Base-by-base conservation (phyloP, 2,113 vertebrate species). In the Ovibos moschatus region DNA sequence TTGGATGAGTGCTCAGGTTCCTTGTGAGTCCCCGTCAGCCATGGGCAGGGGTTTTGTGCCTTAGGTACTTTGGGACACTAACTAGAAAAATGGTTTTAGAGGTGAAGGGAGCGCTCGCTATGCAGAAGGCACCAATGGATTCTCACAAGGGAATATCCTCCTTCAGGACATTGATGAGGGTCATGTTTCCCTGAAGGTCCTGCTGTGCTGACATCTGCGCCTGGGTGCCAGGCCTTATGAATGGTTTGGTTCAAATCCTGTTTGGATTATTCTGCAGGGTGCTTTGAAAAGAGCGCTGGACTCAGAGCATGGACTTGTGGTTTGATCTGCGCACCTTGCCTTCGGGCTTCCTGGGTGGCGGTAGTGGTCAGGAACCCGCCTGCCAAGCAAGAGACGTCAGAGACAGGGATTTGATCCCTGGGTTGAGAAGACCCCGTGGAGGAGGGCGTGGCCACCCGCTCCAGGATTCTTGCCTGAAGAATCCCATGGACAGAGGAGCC, bases 21-120 rank as follows among this genome's bases (percentile, higher is more conserved):
- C 23, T 5, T 19, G 19, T 27, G 53, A 45, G 28, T 19, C 58
- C n/a, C 67, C 45, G 12, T 40, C n/a, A 0, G 23, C 85, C 62
- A 2, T 2, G 58, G 8, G 12, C 11, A 62, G 23, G 36, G 30
- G 4, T 8, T 43, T 57, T 57, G 3, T 36, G 47, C 40, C 15
- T 51, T 33, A n/a, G 55, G 36, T 78, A 3, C 55, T 21, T 17
- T 67, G 81, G 76, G n/a, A 45, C n/a, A 7, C 64, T 36, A 5
- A n/a, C 28, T n/a, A 3, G 21, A 28, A 19, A 36, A 71, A 53
- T 19, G 5, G 57, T 25, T 89, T n/a, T 57, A 7, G 82, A 87
- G 40, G 25, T 25, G 55, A 12, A 0, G 3, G 25, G 60, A 53
- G 16, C 51, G 21, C 2, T 30, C 6, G 0, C 40, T 43, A 0